These are phyloP conservation scores for Oreortyx pictus DNA, from an alignment of 2,797 vertebrate genomes.

Conservation along the genomic window DNA sequence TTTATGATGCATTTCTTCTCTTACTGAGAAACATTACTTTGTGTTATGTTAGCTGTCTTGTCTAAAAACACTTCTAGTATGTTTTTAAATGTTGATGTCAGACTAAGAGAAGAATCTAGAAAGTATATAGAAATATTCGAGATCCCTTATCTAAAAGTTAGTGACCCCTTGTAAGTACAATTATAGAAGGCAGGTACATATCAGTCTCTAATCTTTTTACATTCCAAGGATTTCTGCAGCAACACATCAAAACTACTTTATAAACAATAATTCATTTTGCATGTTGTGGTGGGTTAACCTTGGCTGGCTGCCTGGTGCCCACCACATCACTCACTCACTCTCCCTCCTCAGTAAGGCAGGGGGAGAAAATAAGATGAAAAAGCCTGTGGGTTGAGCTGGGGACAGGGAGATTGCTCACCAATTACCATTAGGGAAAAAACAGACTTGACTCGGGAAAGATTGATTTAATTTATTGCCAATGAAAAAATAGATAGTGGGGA, in stretches of 20 bases:
- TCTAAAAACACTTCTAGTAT: background rate
- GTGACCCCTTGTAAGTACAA: background rate
- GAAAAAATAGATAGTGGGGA: background rate
- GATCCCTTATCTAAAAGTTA: background rate
- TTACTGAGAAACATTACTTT: conserved; percentile 3
- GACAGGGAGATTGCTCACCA: background rate
- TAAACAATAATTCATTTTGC: background rate
- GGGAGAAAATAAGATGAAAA: background rate
- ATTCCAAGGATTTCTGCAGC: background rate
- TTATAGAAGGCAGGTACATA: background rate
- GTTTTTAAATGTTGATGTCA: background rate
- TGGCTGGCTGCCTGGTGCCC: background rate
- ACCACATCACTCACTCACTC: background rate
- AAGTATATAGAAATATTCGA: background rate
- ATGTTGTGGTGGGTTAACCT: background rate
- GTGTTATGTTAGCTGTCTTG: background rate
- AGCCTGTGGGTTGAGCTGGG: background rate
- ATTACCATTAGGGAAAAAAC: background rate
- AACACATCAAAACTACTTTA: background rate
- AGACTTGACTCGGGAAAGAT: background rate
- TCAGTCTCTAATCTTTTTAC: background rate
- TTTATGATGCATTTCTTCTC: background rate
- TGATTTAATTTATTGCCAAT: background rate
- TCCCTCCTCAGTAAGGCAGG: background rate
- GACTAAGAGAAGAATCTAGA: background rate